Percentiles rank a stretch among this genome's conserved stretches.
Conservation (phyloP, 2,888 invertebrate genomes). For the Epistrophe eligans region DNA sequence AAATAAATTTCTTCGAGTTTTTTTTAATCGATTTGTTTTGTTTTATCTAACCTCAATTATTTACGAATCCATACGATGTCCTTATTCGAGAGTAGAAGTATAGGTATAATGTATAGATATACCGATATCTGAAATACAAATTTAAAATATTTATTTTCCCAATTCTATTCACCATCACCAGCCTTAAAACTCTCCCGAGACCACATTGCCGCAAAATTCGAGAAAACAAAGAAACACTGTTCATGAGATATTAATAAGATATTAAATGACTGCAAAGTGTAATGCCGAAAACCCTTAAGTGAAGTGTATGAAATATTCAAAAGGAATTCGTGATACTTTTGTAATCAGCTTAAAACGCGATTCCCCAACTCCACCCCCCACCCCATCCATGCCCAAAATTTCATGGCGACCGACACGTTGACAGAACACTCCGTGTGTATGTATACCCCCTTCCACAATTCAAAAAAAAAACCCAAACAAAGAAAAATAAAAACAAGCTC, state of each 20-base stretch:
- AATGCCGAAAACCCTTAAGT: slow-evolving; percentile 68
- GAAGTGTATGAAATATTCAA: slow-evolving; percentile 70
- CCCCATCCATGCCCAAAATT: background rate
- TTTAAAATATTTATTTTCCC: background rate
- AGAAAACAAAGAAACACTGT: slow-evolving; percentile 18
- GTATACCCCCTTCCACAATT: background rate
- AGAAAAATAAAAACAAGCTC: background rate
- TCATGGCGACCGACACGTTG: background rate
- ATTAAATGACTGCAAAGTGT: slow-evolving; percentile 72
- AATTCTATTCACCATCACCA: background rate
- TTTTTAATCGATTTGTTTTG: too few species aligned
- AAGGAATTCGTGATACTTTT: slow-evolving; percentile 47
- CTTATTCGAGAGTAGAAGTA: background rate
- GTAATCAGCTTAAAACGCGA: slow-evolving; percentile 25
- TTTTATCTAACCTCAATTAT: background rate
- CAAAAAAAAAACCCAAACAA: background rate
- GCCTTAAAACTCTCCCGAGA: background rate
- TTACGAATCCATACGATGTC: background rate
- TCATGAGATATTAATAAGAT: slow-evolving; percentile 72
- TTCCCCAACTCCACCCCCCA: too few species aligned
- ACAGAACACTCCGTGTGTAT: background rate
- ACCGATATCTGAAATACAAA: background rate
- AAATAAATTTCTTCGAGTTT: too few species aligned
- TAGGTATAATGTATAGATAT: background rate
- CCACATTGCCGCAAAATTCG: background rate